Base-by-base conservation (phyloP, 2,888 invertebrate genomes). In the Clostera curtula region DNA sequence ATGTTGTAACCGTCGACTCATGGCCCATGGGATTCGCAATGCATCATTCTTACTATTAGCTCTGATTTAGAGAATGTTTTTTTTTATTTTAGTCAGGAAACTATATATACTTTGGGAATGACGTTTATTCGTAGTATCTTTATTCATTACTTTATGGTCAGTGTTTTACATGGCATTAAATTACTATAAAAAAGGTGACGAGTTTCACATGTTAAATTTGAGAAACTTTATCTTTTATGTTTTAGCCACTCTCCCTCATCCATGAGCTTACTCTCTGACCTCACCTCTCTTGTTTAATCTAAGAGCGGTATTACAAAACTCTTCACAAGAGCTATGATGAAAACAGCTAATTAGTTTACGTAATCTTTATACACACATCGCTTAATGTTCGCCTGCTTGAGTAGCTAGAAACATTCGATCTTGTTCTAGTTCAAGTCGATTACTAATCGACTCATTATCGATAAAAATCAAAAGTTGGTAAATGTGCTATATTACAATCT, bases 311-410 rank as follows among this genome's bases (percentile, higher is more conserved):
- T 59, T 56, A 32, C 46, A 45, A 54, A 52, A 54, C 41, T 13
- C 31, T 27, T 46, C 53, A 45, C 38, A 36, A 27, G 36, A 30
- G 31, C 33, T 41, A 29, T 48, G 36, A 44, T 47, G 44, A 58
- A 56, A 56, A 57, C 42, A 30, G 25, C 44, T 61, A 60, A 69
- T 62, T 52, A 44, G 30, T 52, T 57, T 53, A 50, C 49, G 52
- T 56, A 65, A 68, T 55, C 24, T 29, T 19, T 8, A 32, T 16
- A 29, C 40, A 36, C 26, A 29, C 26, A 38, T 49, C 31, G 28
- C 41, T 50, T 50, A 35, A 41, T 34, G 40, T 49, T 43, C 27
- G 32, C 27, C 35, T 48, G 41, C 43, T 52, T 26, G 34, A 44
- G 19, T 40, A 13, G 15, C 9, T 40, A 45, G 32, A 40, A 37